Evolutionary conservation across 1,140 invertebrate genomes (phyloP), one percentile per base, ranked within the genome.

Genomic region (Himalopsyche phryganea): DNA sequence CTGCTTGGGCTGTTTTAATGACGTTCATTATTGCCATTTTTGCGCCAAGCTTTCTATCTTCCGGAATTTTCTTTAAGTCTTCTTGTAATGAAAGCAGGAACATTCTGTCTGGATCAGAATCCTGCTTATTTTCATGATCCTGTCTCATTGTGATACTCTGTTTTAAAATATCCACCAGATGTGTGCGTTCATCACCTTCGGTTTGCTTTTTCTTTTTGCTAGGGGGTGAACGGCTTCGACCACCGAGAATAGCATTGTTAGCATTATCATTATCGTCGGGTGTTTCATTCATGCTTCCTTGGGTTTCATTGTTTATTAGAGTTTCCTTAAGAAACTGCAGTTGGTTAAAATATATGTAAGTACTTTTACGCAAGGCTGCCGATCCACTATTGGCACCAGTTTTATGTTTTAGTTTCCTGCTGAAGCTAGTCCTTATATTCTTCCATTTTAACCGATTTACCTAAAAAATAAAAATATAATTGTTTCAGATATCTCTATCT

Each of bases 401-500:
- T 36, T 17, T 42, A 11, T 17, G 10, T 52, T 52, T 52, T 28
- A 41, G 42, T 40, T 52, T 38, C 38, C 38, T 41, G 38, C 17
- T 52, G 50, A 18, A 42, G 42, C 50, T n/a, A 9, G 35, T 42
- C 36, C 40, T 40, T 3, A 44, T 52, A 32, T 52, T 52, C 11
- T 41, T 20, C 38, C 13, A 18, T n/a, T 41, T 41, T 41, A 20
- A 13, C 19, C 20, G 15, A 41, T 52, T 17, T 20, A 41, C 50
- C 50, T 41, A 38, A 52, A 52, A 41, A 52, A 41, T 20, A 52
- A 41, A 41, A 41, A 7, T 42, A n/a, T n/a, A n/a, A n/a, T 52
- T 52, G 40, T 52, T 52, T 19, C 50, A 41, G 50, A 52, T 52
- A 52, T n/a, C n/a, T n/a, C n/a, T n/a, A n/a, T 52, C 36, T 52